phyloP scores from a whole-genome alignment of 2,113 vertebrate genomes.

The Phainopepla nitens region DNA sequence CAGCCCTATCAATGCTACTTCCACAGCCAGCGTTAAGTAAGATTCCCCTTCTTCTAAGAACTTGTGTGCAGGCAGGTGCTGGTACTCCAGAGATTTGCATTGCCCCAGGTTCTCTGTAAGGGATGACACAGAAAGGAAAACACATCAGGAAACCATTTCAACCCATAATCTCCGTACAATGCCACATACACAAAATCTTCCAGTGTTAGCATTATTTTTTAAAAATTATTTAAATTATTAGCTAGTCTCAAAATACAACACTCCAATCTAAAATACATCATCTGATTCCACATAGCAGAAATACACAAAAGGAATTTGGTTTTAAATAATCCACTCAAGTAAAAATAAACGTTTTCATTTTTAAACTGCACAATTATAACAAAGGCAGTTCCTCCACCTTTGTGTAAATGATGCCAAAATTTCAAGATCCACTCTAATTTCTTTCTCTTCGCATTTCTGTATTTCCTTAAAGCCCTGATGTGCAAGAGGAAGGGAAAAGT shows the following conservation, averaged over 20 bases:
- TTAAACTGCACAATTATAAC: not conserved
- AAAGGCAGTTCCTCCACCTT: not conserved
- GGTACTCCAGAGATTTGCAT: slow-evolving; percentile 84
- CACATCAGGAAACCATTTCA: not conserved
- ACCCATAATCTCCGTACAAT: not conserved
- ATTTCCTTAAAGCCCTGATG: not conserved
- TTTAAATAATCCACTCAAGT: not conserved
- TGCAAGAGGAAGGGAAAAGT: not conserved
- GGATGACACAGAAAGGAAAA: not conserved
- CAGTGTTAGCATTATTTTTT: not conserved
- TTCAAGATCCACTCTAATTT: not conserved
- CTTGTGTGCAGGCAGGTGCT: slow-evolving; percentile 83
- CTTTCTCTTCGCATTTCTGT: not conserved
- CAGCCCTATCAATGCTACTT: slow-evolving; percentile 88
- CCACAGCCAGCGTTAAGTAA: slow-evolving; percentile 86
- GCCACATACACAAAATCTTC: not conserved
- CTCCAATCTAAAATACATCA: not conserved
- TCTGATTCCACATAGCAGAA: not conserved
- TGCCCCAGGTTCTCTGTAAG: slow-evolving; percentile 77
- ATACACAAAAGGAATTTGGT: not conserved
- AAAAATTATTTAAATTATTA: not conserved
- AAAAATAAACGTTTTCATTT: not conserved
- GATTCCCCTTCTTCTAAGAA: slow-evolving; percentile 92
- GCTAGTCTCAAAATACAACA: not conserved
- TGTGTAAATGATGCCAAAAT: not conserved